Conservation (phyloP, 2,888 invertebrate genomes). For the Caenorhabditis sp. region DNA sequence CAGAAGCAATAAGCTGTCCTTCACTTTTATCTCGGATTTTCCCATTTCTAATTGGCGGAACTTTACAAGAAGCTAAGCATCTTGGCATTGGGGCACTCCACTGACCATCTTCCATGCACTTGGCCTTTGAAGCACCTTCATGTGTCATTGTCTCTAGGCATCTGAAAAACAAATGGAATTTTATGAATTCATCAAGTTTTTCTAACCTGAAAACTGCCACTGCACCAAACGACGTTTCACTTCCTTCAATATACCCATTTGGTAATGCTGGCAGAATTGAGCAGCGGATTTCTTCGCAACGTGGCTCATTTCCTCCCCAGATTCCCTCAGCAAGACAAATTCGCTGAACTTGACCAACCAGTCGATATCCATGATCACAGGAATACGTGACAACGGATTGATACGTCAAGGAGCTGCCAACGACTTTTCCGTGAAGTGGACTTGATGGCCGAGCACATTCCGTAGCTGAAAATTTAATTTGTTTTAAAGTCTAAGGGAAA, state of each 20-base stretch:
- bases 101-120: constrained; percentile 93
- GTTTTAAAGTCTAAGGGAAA: not conserved
- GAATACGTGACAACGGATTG: constrained; percentile 96
- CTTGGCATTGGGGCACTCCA: constrained; percentile 96
- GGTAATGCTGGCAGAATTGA: constrained; percentile 94
- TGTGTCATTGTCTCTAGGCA: constrained; percentile 88
- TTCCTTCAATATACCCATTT: constrained; percentile 91
- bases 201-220: constrained; percentile 81
- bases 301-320: constrained; percentile 95
- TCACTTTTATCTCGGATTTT: constrained; percentile 82
- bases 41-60: constrained; percentile 78
- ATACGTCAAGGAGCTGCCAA: constrained; percentile 94
- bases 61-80: constrained; percentile 92
- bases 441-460: constrained; percentile 94
- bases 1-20: constrained; percentile 85
- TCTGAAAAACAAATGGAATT: constrained; percentile 87
- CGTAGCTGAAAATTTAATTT: constrained; percentile 87
- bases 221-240: constrained; percentile 92
- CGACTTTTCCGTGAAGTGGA: constrained; percentile 93
- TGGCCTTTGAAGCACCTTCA: constrained; percentile 86
- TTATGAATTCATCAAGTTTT: not conserved
- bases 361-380: constrained; percentile 88
- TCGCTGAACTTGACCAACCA: constrained; percentile 93
- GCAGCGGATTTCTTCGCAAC: constrained; percentile 98
- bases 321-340: constrained; percentile 95